Evolutionary conservation across 2,797 vertebrate genomes (phyloP).

Genomic region (Scleropages formosus): DNA sequence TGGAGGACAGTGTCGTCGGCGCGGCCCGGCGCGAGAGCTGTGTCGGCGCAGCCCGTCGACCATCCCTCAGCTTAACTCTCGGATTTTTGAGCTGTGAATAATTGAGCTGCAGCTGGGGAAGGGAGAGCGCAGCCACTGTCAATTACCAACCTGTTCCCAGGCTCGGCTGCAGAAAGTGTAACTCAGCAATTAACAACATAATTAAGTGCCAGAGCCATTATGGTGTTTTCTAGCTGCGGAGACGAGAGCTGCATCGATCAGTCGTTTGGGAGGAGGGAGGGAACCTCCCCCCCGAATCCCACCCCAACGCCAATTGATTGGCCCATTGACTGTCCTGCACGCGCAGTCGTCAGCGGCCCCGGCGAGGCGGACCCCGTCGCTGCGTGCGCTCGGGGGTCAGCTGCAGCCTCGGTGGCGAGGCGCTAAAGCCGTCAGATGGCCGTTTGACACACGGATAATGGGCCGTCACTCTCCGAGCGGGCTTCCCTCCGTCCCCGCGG

Average conservation of each 20-base stretch:
- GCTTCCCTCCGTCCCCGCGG: conserved; percentile 15
- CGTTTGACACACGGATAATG: conserved; percentile 69
- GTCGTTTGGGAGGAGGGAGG: conserved; percentile 48
- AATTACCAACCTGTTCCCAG: conserved; percentile 54
- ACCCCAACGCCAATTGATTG: conserved; percentile 62
- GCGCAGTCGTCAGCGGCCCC: conserved; percentile 68
- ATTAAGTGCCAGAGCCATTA: conserved; percentile 74
- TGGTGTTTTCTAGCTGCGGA: conserved; percentile 73
- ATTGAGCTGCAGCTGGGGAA: conserved; percentile 3
- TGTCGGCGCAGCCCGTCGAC: neutral
- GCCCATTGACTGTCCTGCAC: conserved; percentile 70
- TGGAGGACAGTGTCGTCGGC: neutral
- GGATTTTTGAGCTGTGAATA: conserved; percentile 23
- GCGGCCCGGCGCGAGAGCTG: neutral
- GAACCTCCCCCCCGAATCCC: conserved; percentile 38
- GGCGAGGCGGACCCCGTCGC: conserved; percentile 39
- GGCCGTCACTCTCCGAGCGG: conserved; percentile 64
- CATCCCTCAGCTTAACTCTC: neutral
- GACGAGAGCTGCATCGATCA: conserved; percentile 75
- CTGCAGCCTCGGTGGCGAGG: conserved; percentile 62
- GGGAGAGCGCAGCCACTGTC: conserved; percentile 28
- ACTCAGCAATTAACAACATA: conserved; percentile 72
- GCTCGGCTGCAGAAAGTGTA: conserved; percentile 57
- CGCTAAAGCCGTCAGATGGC: conserved; percentile 75
- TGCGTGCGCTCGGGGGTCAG: conserved; percentile 65